Base-by-base conservation (phyloP, 2,113 vertebrate genomes). In the Larimichthys polyactis region DNA sequence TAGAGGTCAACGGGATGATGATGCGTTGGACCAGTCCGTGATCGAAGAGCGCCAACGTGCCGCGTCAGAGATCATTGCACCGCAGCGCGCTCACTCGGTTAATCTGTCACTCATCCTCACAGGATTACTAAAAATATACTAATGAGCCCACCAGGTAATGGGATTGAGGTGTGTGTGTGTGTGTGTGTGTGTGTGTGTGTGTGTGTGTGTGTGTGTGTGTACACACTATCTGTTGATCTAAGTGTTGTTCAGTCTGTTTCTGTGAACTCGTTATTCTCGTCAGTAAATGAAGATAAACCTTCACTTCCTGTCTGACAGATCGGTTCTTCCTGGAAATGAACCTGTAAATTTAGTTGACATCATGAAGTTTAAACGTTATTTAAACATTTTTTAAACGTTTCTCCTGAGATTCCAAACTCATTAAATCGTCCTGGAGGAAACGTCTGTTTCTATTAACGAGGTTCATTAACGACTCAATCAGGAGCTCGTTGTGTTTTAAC, bases 51-150 rank as follows among this genome's bases (percentile, higher is more conserved):
- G 44, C 79, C 81, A 82, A 83, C 81, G 79, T 90, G 87, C 78
- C 10, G 32, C 58, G 55, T 74, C 65, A 86, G 77, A 89, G 87
- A 93, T 92, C 91, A 67, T 48, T 48, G 49, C 75, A 66, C 49
- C 67, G 4, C 71, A 63, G 22, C 7, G 22, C 46, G 51, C 48
- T 71, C 65, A 81, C 55, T 81, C 71, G 3, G 70, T 69, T 94
- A 91, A 91, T 90, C 93, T 87, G 81, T 78, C 70, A 87, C 82
- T 93, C 51, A 92, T 90, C 86, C 90, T 32, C 11, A 55, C 73
- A 62, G 89, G 92, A 93, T 92, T 89, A 87, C 93, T 86, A 93
- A 94, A 94, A 94, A 95, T 94, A 96, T 20, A 32, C n/a, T 64
- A 32, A 91, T 93, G 80, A 91, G 78, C 78, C 68, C 36, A 60